A percentile compares a stretch with the other conserved stretches of the same genome.
These are phyloP conservation scores for Eueides isabella DNA, from an alignment of 1,140 invertebrate genomes.

Conservation along the genomic window DNA sequence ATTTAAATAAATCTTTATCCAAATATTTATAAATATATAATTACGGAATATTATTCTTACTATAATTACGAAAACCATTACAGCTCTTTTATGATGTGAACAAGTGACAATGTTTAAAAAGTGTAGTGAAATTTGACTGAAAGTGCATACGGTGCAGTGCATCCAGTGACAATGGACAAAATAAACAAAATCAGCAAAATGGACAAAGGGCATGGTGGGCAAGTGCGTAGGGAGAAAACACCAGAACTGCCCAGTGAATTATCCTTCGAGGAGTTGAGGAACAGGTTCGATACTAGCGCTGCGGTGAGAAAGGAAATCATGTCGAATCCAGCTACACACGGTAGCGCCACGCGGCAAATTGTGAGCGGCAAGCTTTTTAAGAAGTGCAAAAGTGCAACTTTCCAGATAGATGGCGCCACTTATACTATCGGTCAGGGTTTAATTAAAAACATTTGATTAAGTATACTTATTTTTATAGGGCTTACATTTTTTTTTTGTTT, in stretches of 20 bases:
- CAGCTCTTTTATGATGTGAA: constrained; percentile 1
- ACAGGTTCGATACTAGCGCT: constrained; percentile 73
- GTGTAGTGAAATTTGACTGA: constrained; percentile 41
- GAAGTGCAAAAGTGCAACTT: constrained; percentile 90
- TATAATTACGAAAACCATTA: background rate
- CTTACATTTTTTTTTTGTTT: background rate
- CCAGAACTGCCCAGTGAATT: constrained; percentile 61
- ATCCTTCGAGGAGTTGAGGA: constrained; percentile 73
- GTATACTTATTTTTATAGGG: background rate
- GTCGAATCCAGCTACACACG: constrained; percentile 73
- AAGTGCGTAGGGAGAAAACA: constrained; percentile 61
- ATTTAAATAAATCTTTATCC: no score
- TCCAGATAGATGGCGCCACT: constrained; percentile 89
- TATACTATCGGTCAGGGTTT: constrained; percentile 89
- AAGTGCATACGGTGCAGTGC: no score
- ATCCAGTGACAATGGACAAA: no score
- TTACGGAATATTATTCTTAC: background rate
- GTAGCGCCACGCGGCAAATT: constrained; percentile 78
- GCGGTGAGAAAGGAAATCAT: constrained; percentile 64
- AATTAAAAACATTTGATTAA: no score
- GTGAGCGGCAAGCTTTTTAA: constrained; percentile 85
- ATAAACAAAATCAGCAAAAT: constrained; percentile 58
- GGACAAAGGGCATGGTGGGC: constrained; percentile 59
- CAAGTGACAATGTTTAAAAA: constrained; percentile 19
- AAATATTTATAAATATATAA: no score